phyloP scores from a whole-genome alignment of 2,888 invertebrate genomes.

The Lissonota sp. region DNA sequence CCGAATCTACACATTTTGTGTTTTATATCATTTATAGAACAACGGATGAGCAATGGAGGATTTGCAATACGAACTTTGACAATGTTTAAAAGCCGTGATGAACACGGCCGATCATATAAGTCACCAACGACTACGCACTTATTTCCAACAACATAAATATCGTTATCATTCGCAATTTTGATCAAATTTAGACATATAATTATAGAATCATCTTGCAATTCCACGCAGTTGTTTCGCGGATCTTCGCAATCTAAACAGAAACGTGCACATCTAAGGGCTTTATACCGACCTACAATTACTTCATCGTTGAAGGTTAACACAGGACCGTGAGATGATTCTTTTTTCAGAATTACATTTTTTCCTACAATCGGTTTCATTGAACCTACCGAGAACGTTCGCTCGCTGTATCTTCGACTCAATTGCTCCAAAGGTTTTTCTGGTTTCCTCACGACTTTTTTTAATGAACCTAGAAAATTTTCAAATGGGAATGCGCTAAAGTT shows the following conservation, averaged over 20 bases:
- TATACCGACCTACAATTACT: neutral
- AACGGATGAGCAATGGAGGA: neutral
- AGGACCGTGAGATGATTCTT: neutral
- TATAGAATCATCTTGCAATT: neutral
- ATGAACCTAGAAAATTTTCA: constrained; percentile 31
- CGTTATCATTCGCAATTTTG: neutral
- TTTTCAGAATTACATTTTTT: neutral
- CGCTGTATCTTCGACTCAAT: neutral
- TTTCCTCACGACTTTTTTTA: constrained; percentile 1
- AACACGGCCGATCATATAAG: neutral
- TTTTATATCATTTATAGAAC: neutral
- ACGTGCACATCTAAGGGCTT: neutral
- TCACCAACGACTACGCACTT: neutral
- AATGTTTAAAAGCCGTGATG: neutral
- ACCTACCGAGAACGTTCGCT: neutral
- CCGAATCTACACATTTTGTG: neutral
- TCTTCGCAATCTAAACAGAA: neutral
- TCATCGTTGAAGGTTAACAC: neutral
- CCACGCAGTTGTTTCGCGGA: neutral
- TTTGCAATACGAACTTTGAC: neutral
- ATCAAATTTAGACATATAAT: constrained; percentile 1
- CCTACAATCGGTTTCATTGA: neutral
- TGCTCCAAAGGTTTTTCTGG: neutral
- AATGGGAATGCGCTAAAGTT: constrained; percentile 59
- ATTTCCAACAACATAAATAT: neutral